These are phyloP conservation scores for Halocynthia roretzi DNA, from an alignment of 23 tunicate genomes.

Conservation along the genomic window DNA sequence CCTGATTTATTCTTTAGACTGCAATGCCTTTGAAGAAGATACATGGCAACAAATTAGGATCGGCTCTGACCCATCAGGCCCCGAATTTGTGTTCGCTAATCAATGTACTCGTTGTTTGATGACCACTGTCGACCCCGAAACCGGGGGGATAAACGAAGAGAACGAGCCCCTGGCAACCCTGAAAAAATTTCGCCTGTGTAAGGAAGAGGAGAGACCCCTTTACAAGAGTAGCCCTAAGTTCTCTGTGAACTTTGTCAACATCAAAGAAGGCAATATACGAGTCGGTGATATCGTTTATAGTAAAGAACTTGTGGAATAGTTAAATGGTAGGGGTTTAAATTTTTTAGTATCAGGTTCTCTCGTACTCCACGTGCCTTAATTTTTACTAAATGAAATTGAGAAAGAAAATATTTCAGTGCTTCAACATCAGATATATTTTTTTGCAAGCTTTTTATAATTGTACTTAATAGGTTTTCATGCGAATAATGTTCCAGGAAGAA, in stretches of 20 bases:
- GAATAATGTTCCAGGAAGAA: no score
- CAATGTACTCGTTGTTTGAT: constrained; percentile 33
- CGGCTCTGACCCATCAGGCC: neutral
- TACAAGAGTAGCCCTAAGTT: constrained; percentile 25
- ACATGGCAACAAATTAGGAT: neutral
- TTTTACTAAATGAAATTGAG: no score
- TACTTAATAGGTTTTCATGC: no score
- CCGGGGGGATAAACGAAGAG: constrained; percentile 23
- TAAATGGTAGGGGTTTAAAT: no score
- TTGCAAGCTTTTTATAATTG: no score
- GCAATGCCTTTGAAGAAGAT: constrained; percentile 1
- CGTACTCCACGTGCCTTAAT: no score
- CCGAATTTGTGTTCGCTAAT: neutral
- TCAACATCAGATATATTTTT: no score
- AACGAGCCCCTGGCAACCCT: constrained; percentile 35
- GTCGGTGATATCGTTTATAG: constrained; percentile 45
- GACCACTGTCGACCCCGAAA: constrained; percentile 62
- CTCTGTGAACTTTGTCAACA: constrained; percentile 11
- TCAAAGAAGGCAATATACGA: constrained; percentile 31
- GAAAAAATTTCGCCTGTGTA: constrained; percentile 13
- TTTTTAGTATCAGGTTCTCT: no score
- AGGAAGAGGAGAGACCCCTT: neutral
- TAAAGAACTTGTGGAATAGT: neutral
- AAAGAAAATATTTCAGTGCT: no score
- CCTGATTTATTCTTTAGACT: neutral